Evolutionary conservation across 2,113 vertebrate genomes (phyloP).

Genomic region (Triplophysa siluroides): DNA sequence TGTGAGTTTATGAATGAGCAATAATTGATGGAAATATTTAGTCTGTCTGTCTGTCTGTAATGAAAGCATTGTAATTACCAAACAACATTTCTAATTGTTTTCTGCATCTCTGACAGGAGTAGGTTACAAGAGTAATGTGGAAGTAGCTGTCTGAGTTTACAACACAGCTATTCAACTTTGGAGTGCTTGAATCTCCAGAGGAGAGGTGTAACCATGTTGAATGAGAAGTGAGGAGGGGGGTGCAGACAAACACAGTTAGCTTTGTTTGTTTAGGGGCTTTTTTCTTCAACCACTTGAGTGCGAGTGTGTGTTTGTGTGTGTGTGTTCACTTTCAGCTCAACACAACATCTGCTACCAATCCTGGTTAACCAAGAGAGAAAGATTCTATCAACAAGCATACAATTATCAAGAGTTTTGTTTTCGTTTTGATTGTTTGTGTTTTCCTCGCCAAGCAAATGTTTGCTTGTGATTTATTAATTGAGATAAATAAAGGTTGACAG

Average conservation of each 20-base stretch:
- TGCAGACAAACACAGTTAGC: conserved; percentile 70
- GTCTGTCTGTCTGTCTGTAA: conserved; percentile 56
- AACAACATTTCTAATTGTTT: conserved; percentile 62
- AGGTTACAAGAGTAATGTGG: conserved; percentile 51
- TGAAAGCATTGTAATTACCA: conserved; percentile 60
- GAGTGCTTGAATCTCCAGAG: conserved; percentile 48
- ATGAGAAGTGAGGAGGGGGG: conserved; percentile 52
- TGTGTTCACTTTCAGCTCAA: conserved; percentile 63
- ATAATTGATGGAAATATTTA: conserved; percentile 61
- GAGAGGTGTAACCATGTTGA: conserved; percentile 29
- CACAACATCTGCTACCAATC: conserved; percentile 77
- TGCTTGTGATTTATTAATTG: background rate
- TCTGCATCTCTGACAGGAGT: conserved; percentile 60
- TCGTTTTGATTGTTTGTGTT: background rate
- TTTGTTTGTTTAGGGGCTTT: conserved; percentile 65
- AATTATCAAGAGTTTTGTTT: conserved; percentile 60
- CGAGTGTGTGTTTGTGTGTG: conserved; percentile 58
- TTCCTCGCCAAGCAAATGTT: background rate
- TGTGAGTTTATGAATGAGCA: too few relatives aligned
- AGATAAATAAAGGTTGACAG: background rate
- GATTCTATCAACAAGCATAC: conserved; percentile 56
- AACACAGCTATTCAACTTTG: conserved; percentile 56
- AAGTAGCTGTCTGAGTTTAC: conserved; percentile 57
- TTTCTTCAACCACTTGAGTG: conserved; percentile 53
- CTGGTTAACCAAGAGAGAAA: conserved; percentile 51